Percentiles rank a stretch among this genome's conserved stretches.
Conservation (phyloP, 2,888 invertebrate species). For the Entomobrya proxima region DNA sequence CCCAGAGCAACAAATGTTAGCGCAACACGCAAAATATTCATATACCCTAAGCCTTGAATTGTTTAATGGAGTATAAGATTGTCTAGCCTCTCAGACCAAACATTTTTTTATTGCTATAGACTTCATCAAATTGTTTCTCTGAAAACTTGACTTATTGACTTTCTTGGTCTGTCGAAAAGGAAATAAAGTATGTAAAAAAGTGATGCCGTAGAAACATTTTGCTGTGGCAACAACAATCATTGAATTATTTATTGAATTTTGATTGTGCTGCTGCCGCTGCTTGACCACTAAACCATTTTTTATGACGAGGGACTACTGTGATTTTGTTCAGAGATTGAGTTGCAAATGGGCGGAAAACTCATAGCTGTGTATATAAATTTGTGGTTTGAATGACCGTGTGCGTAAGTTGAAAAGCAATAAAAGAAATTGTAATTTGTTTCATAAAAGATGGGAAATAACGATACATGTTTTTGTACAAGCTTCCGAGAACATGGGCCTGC, state of each 20-base stretch:
- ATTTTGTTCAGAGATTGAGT: neutral
- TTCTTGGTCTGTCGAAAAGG: neutral
- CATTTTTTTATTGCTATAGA: no score
- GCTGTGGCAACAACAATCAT: neutral
- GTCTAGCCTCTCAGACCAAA: no score
- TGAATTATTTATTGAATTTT: constrained; percentile 8
- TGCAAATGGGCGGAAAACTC: neutral
- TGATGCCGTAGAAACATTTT: neutral
- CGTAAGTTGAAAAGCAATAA: neutral
- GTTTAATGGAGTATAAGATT: no score
- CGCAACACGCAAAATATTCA: neutral
- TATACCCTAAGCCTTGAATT: neutral
- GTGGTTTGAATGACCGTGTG: neutral
- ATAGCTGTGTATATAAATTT: no score
- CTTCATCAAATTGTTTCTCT: neutral
- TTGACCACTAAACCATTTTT: neutral
- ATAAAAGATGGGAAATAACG: neutral
- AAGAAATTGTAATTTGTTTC: constrained; percentile 1
- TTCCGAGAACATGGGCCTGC: neutral
- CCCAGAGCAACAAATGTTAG: neutral
- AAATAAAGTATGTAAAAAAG: neutral
- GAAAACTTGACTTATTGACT: neutral
- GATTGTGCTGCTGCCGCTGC: neutral
- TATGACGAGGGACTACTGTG: neutral
- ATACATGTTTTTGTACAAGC: neutral